Percentiles rank a stretch among this genome's conserved stretches.
phyloP scores from a whole-genome alignment of 2,888 invertebrate genomes.

The Diadegma fenestrale region DNA sequence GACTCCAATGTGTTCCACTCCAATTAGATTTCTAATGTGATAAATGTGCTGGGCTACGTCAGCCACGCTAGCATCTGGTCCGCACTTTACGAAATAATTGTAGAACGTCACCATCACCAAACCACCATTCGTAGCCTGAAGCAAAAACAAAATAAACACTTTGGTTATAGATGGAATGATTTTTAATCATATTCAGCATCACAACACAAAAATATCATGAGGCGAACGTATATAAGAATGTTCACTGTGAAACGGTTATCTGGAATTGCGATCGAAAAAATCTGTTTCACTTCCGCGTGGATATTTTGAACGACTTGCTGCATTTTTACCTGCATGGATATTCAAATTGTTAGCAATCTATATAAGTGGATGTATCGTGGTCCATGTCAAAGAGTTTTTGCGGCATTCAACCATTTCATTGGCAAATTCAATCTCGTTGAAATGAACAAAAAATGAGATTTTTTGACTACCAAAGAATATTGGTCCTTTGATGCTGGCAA shows the following conservation, averaged over 20 bases:
- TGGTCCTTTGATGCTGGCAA: not conserved
- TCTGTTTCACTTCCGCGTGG: not conserved
- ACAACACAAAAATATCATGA: not conserved
- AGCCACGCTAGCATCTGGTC: constrained; percentile 90
- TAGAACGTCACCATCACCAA: constrained; percentile 97
- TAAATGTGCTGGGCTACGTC: constrained; percentile 91
- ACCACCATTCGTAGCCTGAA: constrained; percentile 92
- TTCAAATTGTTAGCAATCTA: not conserved
- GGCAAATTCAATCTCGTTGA: not conserved
- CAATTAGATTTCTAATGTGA: constrained; percentile 88
- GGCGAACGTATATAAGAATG: not conserved
- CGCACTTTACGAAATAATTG: constrained; percentile 93
- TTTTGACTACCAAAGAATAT: not conserved
- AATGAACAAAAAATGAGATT: not conserved
- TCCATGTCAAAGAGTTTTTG: not conserved
- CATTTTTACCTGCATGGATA: not conserved
- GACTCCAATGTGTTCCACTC: constrained; percentile 88
- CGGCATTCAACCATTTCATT: not conserved
- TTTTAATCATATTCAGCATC: not conserved
- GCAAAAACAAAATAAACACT: constrained; percentile 49
- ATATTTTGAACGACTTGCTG: not conserved
- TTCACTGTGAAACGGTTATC: not conserved
- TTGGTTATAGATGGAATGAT: not conserved
- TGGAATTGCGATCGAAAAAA: not conserved
- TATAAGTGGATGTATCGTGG: not conserved